These are phyloP conservation scores for Enteromius unitaeniatus DNA, from an alignment of 2,797 vertebrate species.

Conservation along the genomic window DNA sequence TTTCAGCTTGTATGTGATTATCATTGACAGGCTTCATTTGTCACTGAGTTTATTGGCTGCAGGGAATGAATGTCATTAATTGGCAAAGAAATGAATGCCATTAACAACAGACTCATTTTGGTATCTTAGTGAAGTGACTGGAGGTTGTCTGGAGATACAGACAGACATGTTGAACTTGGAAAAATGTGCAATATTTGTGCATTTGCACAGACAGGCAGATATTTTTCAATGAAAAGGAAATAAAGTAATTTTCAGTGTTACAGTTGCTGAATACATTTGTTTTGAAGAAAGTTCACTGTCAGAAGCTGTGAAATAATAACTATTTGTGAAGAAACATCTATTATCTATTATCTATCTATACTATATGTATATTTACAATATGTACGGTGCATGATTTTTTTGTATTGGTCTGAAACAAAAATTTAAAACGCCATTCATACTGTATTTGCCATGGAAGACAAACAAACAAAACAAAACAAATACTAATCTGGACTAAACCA, in stretches of 20 bases:
- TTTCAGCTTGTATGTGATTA: background rate
- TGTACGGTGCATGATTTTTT: background rate
- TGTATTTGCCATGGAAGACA: background rate
- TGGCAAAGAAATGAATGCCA: constrained; percentile 35
- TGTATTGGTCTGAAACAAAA: background rate
- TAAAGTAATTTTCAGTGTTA: background rate
- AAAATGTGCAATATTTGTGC: background rate
- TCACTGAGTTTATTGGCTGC: constrained; percentile 23
- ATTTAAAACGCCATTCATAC: background rate
- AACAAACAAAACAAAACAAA: background rate
- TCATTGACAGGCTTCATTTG: background rate
- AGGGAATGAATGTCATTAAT: constrained; percentile 47
- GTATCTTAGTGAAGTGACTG: background rate
- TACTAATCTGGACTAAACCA: background rate
- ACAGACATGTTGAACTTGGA: background rate
- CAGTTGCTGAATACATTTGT: no score
- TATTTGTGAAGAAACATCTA: no score
- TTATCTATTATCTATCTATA: no score
- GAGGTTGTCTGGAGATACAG: constrained; percentile 9
- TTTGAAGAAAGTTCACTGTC: no score
- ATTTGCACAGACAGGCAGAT: background rate
- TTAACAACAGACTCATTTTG: background rate
- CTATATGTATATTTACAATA: no score
- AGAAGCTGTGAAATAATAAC: no score
- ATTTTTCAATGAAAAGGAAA: background rate